Evolutionary conservation across 2,888 invertebrate species (phyloP).

Genomic region (Therioaphis trifolii): DNA sequence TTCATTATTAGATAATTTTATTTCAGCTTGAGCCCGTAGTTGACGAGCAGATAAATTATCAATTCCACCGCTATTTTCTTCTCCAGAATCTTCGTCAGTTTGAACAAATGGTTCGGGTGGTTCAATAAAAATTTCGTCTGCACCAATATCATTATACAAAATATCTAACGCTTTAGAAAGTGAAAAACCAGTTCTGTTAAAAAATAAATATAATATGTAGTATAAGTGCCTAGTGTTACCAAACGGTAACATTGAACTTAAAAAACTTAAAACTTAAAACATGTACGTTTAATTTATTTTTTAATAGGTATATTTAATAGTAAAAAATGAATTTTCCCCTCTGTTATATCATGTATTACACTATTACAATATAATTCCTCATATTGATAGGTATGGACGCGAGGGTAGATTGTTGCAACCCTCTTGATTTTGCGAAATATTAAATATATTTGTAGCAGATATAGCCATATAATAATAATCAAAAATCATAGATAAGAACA

Average conservation of each 20-base stretch:
- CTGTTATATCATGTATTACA: too few relatives aligned
- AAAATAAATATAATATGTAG: background rate
- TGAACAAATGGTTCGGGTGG: background rate
- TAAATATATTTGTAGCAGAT: too few relatives aligned
- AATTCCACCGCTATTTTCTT: background rate
- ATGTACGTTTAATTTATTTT: too few relatives aligned
- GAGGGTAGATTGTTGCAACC: too few relatives aligned
- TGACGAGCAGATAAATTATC: slow-evolving; percentile 18
- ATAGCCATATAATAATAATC: too few relatives aligned
- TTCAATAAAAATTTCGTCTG: background rate
- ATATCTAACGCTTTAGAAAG: background rate
- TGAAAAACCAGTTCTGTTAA: slow-evolving; percentile 13
- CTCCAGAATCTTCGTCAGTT: background rate
- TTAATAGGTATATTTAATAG: too few relatives aligned
- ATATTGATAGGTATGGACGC: too few relatives aligned
- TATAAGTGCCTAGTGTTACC: background rate
- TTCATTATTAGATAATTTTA: background rate
- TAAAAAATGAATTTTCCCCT: too few relatives aligned
- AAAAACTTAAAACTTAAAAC: too few relatives aligned
- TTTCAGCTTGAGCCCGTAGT: slow-evolving; percentile 8
- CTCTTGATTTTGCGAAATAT: too few relatives aligned
- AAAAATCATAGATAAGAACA: too few relatives aligned
- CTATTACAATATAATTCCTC: too few relatives aligned
- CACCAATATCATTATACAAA: background rate
- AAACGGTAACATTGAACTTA: background rate